Percentiles rank a stretch among this genome's conserved stretches.
Conservation (phyloP, 2,888 invertebrate species). For the Anarsia innoxiella region DNA sequence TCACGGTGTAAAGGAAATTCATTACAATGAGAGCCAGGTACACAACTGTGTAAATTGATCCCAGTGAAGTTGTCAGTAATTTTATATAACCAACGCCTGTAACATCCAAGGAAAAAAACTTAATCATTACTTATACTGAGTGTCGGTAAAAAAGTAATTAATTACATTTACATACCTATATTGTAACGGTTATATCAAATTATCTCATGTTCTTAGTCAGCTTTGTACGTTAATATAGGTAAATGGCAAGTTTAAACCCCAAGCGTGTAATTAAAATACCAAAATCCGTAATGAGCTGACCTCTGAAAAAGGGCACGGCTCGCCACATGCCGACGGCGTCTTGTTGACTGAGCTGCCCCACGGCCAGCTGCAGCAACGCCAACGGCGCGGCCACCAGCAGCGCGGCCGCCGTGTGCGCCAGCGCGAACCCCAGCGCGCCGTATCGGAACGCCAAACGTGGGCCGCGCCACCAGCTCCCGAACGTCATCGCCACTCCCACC, state of each 20-base stretch:
- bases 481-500: constrained; percentile 70
- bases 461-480: constrained; percentile 75
- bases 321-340: constrained; percentile 79
- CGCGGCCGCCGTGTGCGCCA: constrained; percentile 65
- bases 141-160: no score
- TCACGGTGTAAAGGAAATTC: constrained; percentile 74
- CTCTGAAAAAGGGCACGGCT: constrained; percentile 79
- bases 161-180: no score
- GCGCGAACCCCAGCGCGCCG: constrained; percentile 70
- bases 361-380: constrained; percentile 76
- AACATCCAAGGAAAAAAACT: no score
- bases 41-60: constrained; percentile 73
- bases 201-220: no score
- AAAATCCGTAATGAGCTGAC: no score
- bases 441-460: constrained; percentile 68
- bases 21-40: constrained; percentile 72
- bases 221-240: no score
- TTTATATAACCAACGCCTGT: constrained; percentile 78
- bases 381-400: constrained; percentile 72
- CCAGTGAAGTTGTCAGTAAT: constrained; percentile 68
- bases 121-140: no score
- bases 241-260: no score
- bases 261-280: no score
- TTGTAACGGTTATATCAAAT: no score
- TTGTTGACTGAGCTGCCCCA: constrained; percentile 79